Evolutionary conservation across 2,888 invertebrate genomes (phyloP).

Genomic region (Trypoxylon attenuatum): DNA sequence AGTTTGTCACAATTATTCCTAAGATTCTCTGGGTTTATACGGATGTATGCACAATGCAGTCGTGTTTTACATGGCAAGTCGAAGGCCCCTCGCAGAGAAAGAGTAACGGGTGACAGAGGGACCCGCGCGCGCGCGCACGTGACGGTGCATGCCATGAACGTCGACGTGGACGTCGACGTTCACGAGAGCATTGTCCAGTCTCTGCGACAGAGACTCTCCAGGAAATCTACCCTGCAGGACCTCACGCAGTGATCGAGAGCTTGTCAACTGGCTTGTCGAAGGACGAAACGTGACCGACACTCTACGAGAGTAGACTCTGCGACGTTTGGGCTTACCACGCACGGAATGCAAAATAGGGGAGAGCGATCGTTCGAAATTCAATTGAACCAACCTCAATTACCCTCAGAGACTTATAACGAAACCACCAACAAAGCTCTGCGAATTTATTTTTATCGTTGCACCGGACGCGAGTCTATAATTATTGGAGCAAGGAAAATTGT

Average conservation of each 20-base stretch:
- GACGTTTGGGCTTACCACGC: not conserved
- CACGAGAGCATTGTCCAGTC: conserved; percentile 63
- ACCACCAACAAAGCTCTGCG: not conserved
- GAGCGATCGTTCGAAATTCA: not conserved
- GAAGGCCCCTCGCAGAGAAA: conserved; percentile 56
- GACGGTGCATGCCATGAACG: conserved; percentile 58
- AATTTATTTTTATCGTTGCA: not conserved
- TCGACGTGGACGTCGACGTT: conserved; percentile 34
- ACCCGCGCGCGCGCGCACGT: conserved; percentile 56
- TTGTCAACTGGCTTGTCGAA: conserved; percentile 57
- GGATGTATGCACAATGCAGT: conserved; percentile 6
- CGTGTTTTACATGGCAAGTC: conserved; percentile 40
- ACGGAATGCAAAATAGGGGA: not conserved
- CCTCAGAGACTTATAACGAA: too few species aligned
- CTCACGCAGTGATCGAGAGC: conserved; percentile 67
- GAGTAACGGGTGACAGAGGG: conserved; percentile 62
- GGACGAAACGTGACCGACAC: conserved; percentile 30
- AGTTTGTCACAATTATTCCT: conserved; percentile 41
- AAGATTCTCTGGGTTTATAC: conserved; percentile 1
- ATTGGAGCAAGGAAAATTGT: too few species aligned
- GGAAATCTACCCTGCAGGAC: conserved; percentile 60
- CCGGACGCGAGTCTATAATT: not conserved
- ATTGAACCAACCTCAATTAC: too few species aligned
- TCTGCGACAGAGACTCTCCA: conserved; percentile 53
- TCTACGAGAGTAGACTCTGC: conserved; percentile 9